These are phyloP conservation scores for Conus betulinus DNA, from an alignment of 1,140 invertebrate genomes.

Conservation along the genomic window DNA sequence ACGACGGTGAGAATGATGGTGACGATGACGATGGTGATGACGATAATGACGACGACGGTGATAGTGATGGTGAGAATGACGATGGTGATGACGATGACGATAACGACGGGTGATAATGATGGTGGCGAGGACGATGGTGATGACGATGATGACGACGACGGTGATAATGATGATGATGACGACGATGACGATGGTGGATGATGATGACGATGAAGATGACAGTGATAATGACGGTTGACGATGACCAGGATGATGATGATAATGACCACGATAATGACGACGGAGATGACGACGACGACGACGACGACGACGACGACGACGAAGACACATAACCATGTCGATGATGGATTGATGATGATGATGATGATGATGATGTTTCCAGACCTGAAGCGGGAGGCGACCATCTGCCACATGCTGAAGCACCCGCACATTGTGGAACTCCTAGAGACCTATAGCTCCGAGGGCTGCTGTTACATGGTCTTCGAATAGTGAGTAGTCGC, in stretches of 20 bases:
- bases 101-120: background rate
- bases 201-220: constrained; percentile 4
- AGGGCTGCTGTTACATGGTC: constrained; percentile 99
- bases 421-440: constrained; percentile 99
- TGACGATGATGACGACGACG: background rate
- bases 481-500: constrained; percentile 95
- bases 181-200: background rate
- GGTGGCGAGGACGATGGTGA: background rate
- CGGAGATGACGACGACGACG: background rate
- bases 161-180: background rate
- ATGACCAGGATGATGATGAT: background rate
- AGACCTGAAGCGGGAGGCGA: constrained; percentile 97
- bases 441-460: constrained; percentile 97
- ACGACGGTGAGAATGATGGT: background rate
- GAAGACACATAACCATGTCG: constrained; percentile 14
- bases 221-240: background rate
- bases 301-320: background rate
- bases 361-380: constrained; percentile 45
- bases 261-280: background rate
- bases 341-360: constrained; percentile 14
- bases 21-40: constrained; percentile 24
- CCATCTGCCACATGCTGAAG: constrained; percentile 99
- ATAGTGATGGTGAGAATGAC: background rate
- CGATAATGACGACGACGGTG: background rate
- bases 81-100: background rate